Evolutionary conservation across 2,797 vertebrate genomes (phyloP), one percentile per base, ranked within the genome.

Genomic region (Melanogrammus aeglefinus): DNA sequence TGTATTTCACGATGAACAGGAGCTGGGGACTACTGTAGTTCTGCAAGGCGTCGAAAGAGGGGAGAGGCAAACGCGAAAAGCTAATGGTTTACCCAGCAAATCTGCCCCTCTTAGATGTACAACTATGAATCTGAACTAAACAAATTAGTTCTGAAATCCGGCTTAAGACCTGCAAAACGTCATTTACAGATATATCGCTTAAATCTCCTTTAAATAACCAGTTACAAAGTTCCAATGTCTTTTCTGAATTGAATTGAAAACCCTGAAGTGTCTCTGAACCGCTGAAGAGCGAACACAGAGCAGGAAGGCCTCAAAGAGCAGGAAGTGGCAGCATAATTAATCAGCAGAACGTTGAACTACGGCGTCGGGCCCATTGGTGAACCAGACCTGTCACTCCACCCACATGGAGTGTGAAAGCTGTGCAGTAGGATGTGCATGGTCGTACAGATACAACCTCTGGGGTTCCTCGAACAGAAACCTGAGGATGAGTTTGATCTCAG

Each of bases 381-480:
- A 24, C 57, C n/a, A 33, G 70, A 14, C 33, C 70, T 18, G 27
- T 33, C 16, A 14, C 29, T 1, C 14, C 76, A 51, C 83, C 77
- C 81, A 74, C 82, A 69, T 78, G 39, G 78, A 86, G 80, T 80
- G 79, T 6, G 31, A 87, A 88, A 84, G 88, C n/a, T 83, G 90
- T 86, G 87, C 80, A 88, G 78, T 79, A 75, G 38, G 69, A 79
- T 86, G 88, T 85, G 84, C 82, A n/a, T n/a, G n/a, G 77, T 77
- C 79, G n/a, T 74, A 74, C 74, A 80, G 88, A 80, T 80, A 80
- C 73, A 76, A 83, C 74, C 4, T 76, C 74, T 77, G 75, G 79
- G n/a, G n/a, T n/a, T 76, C 78, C 79, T 82, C 80, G 74, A 77
- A 76, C 79, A 47, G 86, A n/a, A n/a, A 91, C 85, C 87, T 89